A percentile compares a stretch with the other conserved stretches of the same genome.
These are phyloP conservation scores for Zosterops hypoxanthus DNA, from an alignment of 2,113 vertebrate genomes.

Conservation along the genomic window DNA sequence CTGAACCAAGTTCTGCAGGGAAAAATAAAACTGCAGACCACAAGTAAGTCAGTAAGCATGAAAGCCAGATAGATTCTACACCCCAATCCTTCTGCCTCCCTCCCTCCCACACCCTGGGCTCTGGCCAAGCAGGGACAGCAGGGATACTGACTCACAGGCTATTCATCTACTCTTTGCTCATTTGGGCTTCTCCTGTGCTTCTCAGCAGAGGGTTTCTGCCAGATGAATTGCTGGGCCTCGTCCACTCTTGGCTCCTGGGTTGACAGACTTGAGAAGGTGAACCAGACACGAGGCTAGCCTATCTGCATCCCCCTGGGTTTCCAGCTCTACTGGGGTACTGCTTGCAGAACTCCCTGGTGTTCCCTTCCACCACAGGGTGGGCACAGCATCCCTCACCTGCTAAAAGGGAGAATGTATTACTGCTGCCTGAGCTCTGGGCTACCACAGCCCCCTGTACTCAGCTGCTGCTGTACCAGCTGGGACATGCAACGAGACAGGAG, in stretches of 20 bases:
- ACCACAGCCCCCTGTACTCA: neutral
- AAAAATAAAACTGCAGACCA: neutral
- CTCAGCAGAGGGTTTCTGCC: neutral
- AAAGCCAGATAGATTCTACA: neutral
- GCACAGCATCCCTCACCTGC: neutral
- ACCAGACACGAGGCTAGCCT: neutral
- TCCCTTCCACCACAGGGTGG: neutral
- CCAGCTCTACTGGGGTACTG: neutral
- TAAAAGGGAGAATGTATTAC: neutral
- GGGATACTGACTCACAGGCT: conserved; percentile 2
- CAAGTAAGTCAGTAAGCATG: neutral
- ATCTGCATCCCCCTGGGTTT: neutral
- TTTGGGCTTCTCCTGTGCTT: neutral
- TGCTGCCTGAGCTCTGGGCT: neutral
- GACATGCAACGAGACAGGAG: neutral
- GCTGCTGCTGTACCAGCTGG: neutral
- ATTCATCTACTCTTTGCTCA: neutral
- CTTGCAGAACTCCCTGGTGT: neutral
- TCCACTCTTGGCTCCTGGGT: neutral
- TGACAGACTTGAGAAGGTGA: neutral
- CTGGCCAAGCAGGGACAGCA: neutral
- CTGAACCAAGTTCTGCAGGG: neutral
- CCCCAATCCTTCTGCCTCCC: neutral
- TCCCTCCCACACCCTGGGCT: neutral
- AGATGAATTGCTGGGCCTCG: neutral